Evolutionary conservation across 2,113 vertebrate species (phyloP).

Genomic region (Hippocampus comes): DNA sequence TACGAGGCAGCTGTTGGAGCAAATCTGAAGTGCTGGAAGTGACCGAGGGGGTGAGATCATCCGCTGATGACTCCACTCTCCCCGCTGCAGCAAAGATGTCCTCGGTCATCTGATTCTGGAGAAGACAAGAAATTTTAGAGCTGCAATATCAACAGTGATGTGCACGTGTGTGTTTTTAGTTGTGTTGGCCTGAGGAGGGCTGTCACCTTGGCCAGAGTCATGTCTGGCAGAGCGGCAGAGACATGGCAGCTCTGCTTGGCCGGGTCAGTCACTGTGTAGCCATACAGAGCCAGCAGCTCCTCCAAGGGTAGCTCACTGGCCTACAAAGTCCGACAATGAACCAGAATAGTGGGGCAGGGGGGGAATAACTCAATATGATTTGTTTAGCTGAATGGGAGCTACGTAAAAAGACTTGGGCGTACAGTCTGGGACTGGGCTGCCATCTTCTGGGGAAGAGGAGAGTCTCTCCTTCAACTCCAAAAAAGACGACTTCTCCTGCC

Average conservation of each 20-base stretch:
- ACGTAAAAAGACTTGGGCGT: conserved; percentile 23
- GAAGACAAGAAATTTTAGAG: neutral
- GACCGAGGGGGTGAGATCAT: conserved; percentile 84
- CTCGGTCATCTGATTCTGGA: conserved; percentile 83
- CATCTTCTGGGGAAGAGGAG: conserved; percentile 68
- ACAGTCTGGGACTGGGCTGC: conserved; percentile 61
- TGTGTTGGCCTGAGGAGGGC: neutral
- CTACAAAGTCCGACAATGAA: conserved; percentile 56
- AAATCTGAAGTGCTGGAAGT: conserved; percentile 83
- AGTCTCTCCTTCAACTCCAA: conserved; percentile 74
- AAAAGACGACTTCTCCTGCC: conserved; percentile 56
- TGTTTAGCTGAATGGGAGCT: neutral
- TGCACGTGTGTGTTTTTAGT: neutral
- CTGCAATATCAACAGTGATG: neutral
- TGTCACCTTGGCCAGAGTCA: conserved; percentile 86
- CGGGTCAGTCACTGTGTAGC: conserved; percentile 83
- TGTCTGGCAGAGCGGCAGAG: conserved; percentile 77
- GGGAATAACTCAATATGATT: neutral
- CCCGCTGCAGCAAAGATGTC: conserved; percentile 85
- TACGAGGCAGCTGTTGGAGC: conserved; percentile 72
- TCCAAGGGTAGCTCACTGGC: conserved; percentile 87
- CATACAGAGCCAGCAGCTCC: conserved; percentile 88
- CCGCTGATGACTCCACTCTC: conserved; percentile 82
- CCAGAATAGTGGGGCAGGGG: neutral
- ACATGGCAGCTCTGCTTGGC: conserved; percentile 78